Conservation (phyloP, 2,113 vertebrate genomes). For the Polypterus bichir region DNA sequence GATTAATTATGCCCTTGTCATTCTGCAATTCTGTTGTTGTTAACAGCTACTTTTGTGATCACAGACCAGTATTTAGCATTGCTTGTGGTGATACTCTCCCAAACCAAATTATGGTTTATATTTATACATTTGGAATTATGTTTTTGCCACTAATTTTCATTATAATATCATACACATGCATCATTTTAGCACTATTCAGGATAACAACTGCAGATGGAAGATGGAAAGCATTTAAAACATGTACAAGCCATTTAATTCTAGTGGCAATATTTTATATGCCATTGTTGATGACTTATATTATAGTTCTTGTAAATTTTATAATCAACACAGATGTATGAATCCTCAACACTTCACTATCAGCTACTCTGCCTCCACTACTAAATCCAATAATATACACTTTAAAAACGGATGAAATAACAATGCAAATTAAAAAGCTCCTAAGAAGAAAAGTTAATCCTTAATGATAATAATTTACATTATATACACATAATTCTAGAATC, state of each 20-base stretch:
- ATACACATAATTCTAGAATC: background rate
- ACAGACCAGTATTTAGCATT: constrained; percentile 37
- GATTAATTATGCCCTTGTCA: constrained; percentile 33
- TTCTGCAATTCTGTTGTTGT: constrained; percentile 39
- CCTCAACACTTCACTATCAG: constrained; percentile 35
- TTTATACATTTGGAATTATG: background rate
- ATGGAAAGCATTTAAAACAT: constrained; percentile 36
- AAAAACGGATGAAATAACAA: constrained; percentile 41
- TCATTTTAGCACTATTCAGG: constrained; percentile 35
- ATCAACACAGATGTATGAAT: constrained; percentile 31
- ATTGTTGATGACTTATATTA: constrained; percentile 20
- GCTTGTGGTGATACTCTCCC: constrained; percentile 35
- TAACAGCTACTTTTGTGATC: constrained; percentile 50
- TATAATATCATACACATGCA: constrained; percentile 31
- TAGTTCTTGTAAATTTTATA: constrained; percentile 22
- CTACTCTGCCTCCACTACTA: constrained; percentile 37
- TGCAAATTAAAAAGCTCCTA: constrained; percentile 16
- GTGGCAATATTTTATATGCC: constrained; percentile 45
- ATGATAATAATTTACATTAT: background rate
- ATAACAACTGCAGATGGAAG: constrained; percentile 33
- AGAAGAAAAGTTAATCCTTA: constrained; percentile 3
- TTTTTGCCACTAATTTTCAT: constrained; percentile 27
- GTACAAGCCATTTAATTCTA: constrained; percentile 37
- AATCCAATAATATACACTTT: constrained; percentile 47
- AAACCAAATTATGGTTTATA: constrained; percentile 26